phyloP scores from a whole-genome alignment of 2,797 vertebrate species.

The Parauchenoglanis punctatus region DNA sequence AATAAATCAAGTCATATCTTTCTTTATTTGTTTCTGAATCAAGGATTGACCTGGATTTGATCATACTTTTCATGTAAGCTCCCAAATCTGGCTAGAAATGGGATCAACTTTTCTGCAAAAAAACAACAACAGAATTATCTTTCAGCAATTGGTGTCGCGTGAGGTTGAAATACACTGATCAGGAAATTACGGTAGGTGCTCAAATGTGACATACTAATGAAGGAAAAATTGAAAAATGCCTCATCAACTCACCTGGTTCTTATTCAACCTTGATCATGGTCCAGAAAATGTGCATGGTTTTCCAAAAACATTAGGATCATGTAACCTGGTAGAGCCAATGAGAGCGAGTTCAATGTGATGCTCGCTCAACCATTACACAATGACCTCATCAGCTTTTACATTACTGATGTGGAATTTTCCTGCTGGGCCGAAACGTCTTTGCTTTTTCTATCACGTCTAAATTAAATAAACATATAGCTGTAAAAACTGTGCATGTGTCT shows the following conservation, averaged over 20 bases:
- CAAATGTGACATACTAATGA: background rate
- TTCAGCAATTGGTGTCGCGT: background rate
- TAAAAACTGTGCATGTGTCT: too few relatives aligned
- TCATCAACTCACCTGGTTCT: background rate
- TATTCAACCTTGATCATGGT: background rate
- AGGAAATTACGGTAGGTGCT: background rate
- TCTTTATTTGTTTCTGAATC: background rate
- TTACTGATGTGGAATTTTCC: background rate
- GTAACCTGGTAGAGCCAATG: too few relatives aligned
- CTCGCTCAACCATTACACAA: background rate
- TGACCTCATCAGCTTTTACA: too few relatives aligned
- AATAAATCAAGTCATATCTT: background rate
- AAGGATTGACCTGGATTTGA: background rate
- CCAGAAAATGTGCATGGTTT: background rate
- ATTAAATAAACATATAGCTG: background rate
- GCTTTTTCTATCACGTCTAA: background rate
- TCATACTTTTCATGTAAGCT: background rate
- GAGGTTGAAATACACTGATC: background rate
- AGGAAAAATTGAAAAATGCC: background rate
- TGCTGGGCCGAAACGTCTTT: background rate
- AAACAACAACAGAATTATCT: background rate
- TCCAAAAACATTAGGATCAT: background rate
- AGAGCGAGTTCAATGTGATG: background rate
- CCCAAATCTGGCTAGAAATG: background rate
- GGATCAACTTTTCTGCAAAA: background rate